phyloP scores from a whole-genome alignment of 2,797 vertebrate genomes.

The Danio kyathit region DNA sequence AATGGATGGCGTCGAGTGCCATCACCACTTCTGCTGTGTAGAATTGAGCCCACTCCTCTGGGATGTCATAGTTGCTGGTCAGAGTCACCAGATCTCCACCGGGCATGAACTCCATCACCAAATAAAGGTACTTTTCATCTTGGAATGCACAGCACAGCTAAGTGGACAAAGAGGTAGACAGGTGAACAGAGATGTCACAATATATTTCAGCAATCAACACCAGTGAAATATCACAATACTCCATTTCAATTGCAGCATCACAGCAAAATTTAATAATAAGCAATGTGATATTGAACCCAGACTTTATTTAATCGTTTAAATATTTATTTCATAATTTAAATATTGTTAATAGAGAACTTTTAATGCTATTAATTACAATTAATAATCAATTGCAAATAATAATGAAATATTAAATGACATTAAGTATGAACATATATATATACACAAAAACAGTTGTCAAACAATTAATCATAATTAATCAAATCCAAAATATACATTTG shows the following conservation, averaged over 20 bases:
- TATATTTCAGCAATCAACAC: neutral
- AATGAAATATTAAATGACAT: too few species aligned
- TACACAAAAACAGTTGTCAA: too few species aligned
- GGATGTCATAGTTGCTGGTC: constrained; percentile 97
- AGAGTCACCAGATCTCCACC: constrained; percentile 97
- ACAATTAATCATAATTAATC: too few species aligned
- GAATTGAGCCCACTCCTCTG: constrained; percentile 95
- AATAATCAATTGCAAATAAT: too few species aligned
- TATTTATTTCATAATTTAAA: neutral
- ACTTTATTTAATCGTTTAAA: neutral
- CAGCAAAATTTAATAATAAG: neutral
- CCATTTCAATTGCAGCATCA: neutral
- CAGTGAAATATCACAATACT: neutral
- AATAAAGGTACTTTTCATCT: constrained; percentile 92
- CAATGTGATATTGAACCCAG: neutral
- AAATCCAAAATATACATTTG: too few species aligned
- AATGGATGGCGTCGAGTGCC: constrained; percentile 95
- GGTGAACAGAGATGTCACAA: neutral
- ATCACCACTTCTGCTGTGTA: constrained; percentile 96
- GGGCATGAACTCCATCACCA: constrained; percentile 99
- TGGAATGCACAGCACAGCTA: constrained; percentile 98
- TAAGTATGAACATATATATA: too few species aligned
- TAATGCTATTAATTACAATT: too few species aligned
- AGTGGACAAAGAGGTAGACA: neutral
- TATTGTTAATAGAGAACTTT: too few species aligned